A percentile compares a stretch with the other conserved stretches of the same genome.
Conservation (phyloP, 1,140 invertebrate species). For the Metopolophium dirhodum region DNA sequence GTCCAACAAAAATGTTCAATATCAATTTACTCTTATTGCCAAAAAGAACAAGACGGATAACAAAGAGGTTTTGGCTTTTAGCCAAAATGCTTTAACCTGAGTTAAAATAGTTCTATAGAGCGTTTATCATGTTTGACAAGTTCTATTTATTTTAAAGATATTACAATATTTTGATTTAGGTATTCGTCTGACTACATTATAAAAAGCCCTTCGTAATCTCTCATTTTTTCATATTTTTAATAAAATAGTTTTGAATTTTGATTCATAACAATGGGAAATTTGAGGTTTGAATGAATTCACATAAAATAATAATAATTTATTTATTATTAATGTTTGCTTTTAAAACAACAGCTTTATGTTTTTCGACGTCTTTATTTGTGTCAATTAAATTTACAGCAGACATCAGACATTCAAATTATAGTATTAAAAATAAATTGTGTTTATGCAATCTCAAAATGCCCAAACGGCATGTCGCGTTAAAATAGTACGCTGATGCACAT, state of each 20-base stretch:
- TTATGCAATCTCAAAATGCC: background rate
- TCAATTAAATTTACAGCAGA: background rate
- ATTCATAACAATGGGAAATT: background rate
- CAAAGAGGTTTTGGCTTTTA: background rate
- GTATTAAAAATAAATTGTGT: background rate
- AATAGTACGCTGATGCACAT: background rate
- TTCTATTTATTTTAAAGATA: conserved; percentile 26
- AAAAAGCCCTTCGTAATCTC: background rate
- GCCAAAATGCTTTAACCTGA: conserved; percentile 7
- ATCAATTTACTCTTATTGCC: conserved; percentile 39
- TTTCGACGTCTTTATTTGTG: background rate
- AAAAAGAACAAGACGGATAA: conserved; percentile 39
- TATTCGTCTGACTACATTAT: background rate
- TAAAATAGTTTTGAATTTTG: background rate
- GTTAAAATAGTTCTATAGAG: background rate
- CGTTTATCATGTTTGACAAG: conserved; percentile 39
- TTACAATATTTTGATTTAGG: conserved; percentile 15
- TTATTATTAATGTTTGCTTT: background rate
- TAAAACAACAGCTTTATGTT: background rate
- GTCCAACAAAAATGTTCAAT: conserved; percentile 13
- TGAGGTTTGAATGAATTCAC: background rate
- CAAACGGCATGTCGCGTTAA: background rate
- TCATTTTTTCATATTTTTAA: background rate
- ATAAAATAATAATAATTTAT: background rate
- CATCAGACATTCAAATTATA: background rate